Evolutionary conservation across 2,797 vertebrate species (phyloP).

Genomic region (Sebastiscus albofasciatus): DNA sequence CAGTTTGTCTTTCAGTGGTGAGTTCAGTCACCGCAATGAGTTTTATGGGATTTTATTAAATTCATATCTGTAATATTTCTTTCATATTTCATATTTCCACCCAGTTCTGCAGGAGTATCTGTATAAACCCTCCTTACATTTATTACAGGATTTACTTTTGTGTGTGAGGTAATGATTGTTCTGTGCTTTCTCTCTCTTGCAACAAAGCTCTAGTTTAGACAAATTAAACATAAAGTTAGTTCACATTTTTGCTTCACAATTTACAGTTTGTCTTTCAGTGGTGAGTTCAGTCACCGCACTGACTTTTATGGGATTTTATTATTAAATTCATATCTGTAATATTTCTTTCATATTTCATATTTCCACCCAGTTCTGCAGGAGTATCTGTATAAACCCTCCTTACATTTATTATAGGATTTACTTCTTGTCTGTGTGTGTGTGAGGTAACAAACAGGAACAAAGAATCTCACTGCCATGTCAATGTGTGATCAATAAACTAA

Average conservation of each 20-base stretch:
- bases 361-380: not conserved
- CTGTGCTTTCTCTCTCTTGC: not conserved
- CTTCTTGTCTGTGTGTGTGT: not conserved
- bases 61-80: not conserved
- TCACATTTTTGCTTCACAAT: not conserved
- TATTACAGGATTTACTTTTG: not conserved
- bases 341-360: not conserved
- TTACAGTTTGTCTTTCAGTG: not conserved
- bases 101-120: not conserved
- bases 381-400: not conserved
- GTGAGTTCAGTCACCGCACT: constrained; percentile 20
- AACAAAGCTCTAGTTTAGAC: not conserved
- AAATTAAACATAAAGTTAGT: not conserved
- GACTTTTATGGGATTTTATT: not conserved
- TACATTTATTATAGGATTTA: not conserved
- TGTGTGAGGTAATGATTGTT: not conserved
- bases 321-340: not conserved
- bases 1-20: not conserved
- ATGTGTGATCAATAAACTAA: no score
- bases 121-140: not conserved
- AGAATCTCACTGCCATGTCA: no score
- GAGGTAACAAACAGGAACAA: not conserved
- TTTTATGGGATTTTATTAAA: not conserved
- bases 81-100: not conserved
- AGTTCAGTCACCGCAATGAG: constrained; percentile 16